Percentiles rank a stretch among this genome's conserved stretches.
Evolutionary conservation across 1,140 invertebrate species (phyloP).

Genomic region (Scylla paramamosain): DNA sequence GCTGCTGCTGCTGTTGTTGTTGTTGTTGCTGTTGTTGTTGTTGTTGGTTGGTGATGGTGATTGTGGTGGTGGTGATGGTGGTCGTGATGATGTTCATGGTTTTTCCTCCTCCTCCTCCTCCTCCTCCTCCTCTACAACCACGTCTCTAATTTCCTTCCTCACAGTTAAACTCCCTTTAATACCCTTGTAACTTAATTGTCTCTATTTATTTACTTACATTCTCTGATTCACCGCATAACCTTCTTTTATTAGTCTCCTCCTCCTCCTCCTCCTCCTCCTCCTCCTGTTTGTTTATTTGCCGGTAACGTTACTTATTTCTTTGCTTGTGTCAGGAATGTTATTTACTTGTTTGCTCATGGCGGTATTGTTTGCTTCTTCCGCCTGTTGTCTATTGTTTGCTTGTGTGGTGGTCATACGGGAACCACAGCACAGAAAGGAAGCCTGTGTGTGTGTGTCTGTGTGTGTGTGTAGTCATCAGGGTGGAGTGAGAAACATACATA

Average conservation of each 20-base stretch:
- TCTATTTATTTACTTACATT: too few relatives aligned
- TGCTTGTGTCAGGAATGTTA: not conserved
- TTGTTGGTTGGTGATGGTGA: not conserved
- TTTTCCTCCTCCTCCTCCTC: too few relatives aligned
- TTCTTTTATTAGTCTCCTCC: too few relatives aligned
- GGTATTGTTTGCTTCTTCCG: not conserved
- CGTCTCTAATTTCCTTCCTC: too few relatives aligned
- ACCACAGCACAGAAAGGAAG: not conserved
- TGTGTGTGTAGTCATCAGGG: not conserved
- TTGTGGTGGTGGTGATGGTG: too few relatives aligned
- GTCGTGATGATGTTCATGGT: too few relatives aligned
- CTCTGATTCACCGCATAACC: not conserved
- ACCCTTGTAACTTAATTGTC: not conserved
- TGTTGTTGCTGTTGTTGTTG: not conserved
- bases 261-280: not conserved
- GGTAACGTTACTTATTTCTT: not conserved
- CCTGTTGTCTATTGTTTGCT: not conserved
- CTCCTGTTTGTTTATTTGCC: not conserved
- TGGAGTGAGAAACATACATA: not conserved
- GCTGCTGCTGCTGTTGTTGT: not conserved
- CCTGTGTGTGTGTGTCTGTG: not conserved
- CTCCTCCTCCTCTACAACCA: too few relatives aligned
- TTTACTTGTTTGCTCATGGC: not conserved
- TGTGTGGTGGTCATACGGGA: not conserved
- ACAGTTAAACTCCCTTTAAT: not conserved